Evolutionary conservation across 2,888 invertebrate genomes (phyloP).

Genomic region (Meiosimyza decipiens): DNA sequence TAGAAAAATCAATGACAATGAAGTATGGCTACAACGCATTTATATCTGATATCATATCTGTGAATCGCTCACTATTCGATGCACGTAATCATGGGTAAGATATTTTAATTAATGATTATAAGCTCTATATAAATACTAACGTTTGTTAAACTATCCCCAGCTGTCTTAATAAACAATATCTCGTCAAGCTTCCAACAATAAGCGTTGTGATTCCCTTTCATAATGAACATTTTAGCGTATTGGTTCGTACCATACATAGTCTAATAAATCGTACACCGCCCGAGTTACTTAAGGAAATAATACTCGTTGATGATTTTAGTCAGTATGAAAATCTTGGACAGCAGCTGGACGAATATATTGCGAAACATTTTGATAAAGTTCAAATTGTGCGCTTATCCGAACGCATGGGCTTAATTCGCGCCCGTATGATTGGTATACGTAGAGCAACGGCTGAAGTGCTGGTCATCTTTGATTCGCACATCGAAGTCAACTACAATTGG

Average conservation of each 20-base stretch:
- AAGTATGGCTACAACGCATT: constrained; percentile 96
- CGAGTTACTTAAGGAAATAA: constrained; percentile 86
- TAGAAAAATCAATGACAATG: constrained; percentile 74
- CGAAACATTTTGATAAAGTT: constrained; percentile 78
- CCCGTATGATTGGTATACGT: constrained; percentile 86
- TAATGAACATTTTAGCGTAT: constrained; percentile 91
- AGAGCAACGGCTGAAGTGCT: constrained; percentile 82
- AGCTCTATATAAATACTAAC: no score
- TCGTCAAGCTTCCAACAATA: constrained; percentile 73
- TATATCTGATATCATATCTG: constrained; percentile 88
- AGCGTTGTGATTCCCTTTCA: constrained; percentile 94
- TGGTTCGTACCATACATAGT: constrained; percentile 83
- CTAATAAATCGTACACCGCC: constrained; percentile 86
- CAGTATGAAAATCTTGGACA: constrained; percentile 79
- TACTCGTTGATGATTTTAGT: constrained; percentile 90
- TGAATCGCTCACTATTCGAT: constrained; percentile 86
- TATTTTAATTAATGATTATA: no score
- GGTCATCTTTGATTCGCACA: constrained; percentile 91
- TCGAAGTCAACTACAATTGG: constrained; percentile 93
- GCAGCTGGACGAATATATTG: constrained; percentile 80
- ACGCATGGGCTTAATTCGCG: constrained; percentile 88
- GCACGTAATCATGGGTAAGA: constrained; percentile 75
- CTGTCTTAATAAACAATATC: constrained; percentile 58
- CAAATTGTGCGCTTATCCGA: constrained; percentile 78
- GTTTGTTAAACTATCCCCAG: constrained; percentile 41